These are phyloP conservation scores for Hydractinia symbiolongicarpus DNA, from an alignment of 30 jellyfish, hydroid and myxozoan species.

Conservation along the genomic window DNA sequence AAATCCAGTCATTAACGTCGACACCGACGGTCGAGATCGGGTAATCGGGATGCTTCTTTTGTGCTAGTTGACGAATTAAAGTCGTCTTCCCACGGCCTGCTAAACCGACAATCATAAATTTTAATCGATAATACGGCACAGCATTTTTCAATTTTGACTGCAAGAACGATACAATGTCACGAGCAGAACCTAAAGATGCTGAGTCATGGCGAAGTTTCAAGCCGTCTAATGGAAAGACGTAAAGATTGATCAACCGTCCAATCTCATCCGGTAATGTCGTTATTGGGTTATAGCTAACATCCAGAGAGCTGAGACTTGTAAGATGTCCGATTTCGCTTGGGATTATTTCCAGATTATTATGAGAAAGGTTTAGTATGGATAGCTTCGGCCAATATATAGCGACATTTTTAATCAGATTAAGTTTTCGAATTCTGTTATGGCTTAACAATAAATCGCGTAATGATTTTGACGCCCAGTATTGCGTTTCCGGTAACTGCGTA, in stretches of 20 bases:
- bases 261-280: conserved; percentile 68
- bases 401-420: conserved; percentile 36
- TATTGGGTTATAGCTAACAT: conserved; percentile 53
- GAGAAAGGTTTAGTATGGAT: conserved; percentile 40
- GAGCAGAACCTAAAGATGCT: conserved; percentile 46
- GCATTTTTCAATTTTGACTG: conserved; percentile 63
- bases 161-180: conserved; percentile 51
- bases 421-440: conserved; percentile 51
- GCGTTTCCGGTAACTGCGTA: conserved; percentile 65
- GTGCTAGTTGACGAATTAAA: conserved; percentile 61
- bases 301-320: conserved; percentile 37
- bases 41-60: conserved; percentile 44
- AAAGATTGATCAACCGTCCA: conserved; percentile 52
- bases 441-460: conserved; percentile 50
- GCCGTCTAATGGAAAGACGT: conserved; percentile 58
- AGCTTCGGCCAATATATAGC: conserved; percentile 34
- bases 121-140: conserved; percentile 76
- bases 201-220: conserved; percentile 54
- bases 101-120: conserved; percentile 80
- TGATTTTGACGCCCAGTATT: conserved; percentile 66
- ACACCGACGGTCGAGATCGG: conserved; percentile 81
- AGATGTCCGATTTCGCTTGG: conserved; percentile 61
- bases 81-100: conserved; percentile 85
- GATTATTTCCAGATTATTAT: conserved; percentile 42
- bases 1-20: conserved; percentile 56